Evolutionary conservation across 2,888 invertebrate species (phyloP).

Genomic region (Tenthredo notha): DNA sequence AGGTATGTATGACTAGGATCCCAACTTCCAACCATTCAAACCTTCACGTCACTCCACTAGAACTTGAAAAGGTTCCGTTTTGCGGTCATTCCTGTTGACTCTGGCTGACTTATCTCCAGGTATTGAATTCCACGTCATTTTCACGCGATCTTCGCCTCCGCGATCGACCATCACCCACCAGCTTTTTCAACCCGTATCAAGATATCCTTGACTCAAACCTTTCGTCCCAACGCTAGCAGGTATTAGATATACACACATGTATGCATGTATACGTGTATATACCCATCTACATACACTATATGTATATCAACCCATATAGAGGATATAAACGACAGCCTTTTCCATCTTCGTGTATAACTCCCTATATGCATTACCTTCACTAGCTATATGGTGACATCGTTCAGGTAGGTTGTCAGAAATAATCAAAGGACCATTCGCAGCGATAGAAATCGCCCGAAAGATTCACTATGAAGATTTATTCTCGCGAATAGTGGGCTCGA

Average conservation of each 20-base stretch:
- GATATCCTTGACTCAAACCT: constrained; percentile 36
- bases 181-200: constrained; percentile 39
- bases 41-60: not conserved
- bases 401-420: constrained; percentile 46
- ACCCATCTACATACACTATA: not conserved
- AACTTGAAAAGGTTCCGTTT: constrained; percentile 36
- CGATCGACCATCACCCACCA: constrained; percentile 16
- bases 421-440: constrained; percentile 31
- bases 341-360: not conserved
- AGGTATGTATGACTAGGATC: not conserved
- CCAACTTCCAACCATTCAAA: not conserved
- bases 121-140: constrained; percentile 34
- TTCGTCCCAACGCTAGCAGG: constrained; percentile 10
- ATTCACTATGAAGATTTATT: constrained; percentile 24
- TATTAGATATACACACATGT: not conserved
- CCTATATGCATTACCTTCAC: constrained; percentile 1
- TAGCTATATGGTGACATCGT: not conserved
- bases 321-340: not conserved
- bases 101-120: constrained; percentile 39
- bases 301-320: not conserved
- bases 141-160: constrained; percentile 24
- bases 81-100: constrained; percentile 41
- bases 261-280: not conserved
- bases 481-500: constrained; percentile 15
- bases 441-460: constrained; percentile 28